Evolutionary conservation across 2,113 vertebrate species (phyloP).

Genomic region (Anoura caudifer): DNA sequence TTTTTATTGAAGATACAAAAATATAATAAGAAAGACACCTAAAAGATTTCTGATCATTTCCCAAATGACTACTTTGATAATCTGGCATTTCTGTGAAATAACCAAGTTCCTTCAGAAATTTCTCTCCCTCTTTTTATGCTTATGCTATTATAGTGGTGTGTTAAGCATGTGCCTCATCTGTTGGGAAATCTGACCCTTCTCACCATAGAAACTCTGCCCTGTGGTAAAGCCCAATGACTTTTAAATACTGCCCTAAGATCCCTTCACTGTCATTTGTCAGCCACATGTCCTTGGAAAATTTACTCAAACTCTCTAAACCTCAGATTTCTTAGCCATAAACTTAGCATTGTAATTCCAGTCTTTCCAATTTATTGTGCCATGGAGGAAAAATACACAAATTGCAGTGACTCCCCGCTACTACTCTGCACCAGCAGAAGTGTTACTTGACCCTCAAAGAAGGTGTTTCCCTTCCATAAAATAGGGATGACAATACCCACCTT

Average conservation of each 20-base stretch:
- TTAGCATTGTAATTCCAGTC: neutral
- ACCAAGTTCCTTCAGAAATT: neutral
- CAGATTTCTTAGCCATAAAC: neutral
- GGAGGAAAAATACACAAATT: rapidly evolving
- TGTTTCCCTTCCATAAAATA: neutral
- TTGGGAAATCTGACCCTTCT: neutral
- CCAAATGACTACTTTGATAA: neutral
- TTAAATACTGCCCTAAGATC: neutral
- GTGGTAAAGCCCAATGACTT: neutral
- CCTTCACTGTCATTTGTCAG: neutral
- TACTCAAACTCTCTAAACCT: neutral
- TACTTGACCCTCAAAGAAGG: neutral
- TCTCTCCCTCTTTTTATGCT: neutral
- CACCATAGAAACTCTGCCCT: neutral
- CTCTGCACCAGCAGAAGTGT: neutral
- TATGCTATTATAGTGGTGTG: neutral
- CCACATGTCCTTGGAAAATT: neutral
- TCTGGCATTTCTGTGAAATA: neutral
- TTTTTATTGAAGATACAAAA: neutral
- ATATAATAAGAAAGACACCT: neutral
- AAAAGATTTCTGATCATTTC: neutral
- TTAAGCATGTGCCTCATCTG: neutral
- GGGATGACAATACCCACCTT: neutral
- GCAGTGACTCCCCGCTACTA: rapidly evolving
- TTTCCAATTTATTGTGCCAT: neutral